These are phyloP conservation scores for Columba livia DNA, from an alignment of 2,113 vertebrate species.

Conservation along the genomic window DNA sequence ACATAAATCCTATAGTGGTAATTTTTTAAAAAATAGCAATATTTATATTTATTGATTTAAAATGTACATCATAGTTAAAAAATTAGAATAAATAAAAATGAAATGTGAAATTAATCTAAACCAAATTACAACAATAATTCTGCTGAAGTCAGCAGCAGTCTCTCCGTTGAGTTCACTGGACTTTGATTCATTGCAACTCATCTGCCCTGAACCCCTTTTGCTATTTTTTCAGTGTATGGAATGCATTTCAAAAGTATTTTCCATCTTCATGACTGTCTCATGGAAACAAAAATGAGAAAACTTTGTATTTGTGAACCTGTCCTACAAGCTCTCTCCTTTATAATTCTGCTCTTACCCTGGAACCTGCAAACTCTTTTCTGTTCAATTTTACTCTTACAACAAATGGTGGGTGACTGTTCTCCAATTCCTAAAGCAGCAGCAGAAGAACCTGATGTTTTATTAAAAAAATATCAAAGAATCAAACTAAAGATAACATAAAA, in stretches of 20 bases:
- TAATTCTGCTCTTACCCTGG: neutral
- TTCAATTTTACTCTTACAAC: neutral
- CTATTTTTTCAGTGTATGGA: neutral
- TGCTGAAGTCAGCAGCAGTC: neutral
- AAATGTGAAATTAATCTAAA: neutral
- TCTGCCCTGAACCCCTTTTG: fast-evolving
- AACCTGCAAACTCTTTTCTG: neutral
- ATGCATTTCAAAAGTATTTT: neutral
- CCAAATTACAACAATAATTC: neutral
- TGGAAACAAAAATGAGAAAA: neutral
- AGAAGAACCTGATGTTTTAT: neutral
- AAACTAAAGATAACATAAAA: neutral
- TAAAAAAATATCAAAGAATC: neutral
- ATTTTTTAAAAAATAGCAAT: neutral
- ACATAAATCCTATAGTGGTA: neutral
- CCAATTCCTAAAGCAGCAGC: neutral
- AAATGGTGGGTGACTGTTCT: neutral
- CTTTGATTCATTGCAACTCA: neutral
- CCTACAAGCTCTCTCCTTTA: neutral
- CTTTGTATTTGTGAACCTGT: neutral
- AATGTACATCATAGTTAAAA: neutral
- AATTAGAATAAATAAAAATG: neutral
- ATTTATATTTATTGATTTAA: neutral
- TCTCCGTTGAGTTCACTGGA: neutral
- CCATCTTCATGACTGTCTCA: neutral